A percentile compares a stretch with the other conserved stretches of the same genome.
These are phyloP conservation scores for Bombus affinis DNA, from an alignment of 1,140 invertebrate species.

Conservation along the genomic window DNA sequence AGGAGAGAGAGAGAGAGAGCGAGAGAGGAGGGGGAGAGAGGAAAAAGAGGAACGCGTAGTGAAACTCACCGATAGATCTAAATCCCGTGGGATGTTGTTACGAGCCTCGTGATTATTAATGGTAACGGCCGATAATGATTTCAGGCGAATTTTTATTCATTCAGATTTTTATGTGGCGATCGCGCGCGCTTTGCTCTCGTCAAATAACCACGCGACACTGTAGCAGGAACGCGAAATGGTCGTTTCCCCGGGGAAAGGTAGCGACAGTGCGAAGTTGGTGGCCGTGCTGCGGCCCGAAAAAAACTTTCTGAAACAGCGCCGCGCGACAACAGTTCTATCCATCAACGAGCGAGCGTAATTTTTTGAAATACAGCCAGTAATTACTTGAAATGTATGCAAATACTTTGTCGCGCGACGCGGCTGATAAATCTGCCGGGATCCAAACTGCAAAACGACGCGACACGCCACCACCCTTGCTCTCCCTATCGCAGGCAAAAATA, in stretches of 20 bases:
- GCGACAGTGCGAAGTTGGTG: slow-evolving; percentile 3
- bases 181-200: not conserved
- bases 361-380: slow-evolving; percentile 34
- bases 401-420: slow-evolving; percentile 17
- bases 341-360: slow-evolving; percentile 23
- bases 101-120: slow-evolving; percentile 44
- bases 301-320: slow-evolving; percentile 1
- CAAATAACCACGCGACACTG: not conserved
- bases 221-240: not conserved
- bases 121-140: slow-evolving; percentile 54
- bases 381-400: slow-evolving; percentile 42
- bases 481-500: not conserved
- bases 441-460: not conserved
- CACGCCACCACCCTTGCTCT: not conserved
- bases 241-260: not conserved
- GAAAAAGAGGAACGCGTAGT: not conserved
- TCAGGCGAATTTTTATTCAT: not conserved
- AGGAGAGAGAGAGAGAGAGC: too few species aligned
- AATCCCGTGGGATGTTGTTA: slow-evolving; percentile 9
- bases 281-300: not conserved
- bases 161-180: not conserved
- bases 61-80: not conserved
- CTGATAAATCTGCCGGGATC: slow-evolving; percentile 31
- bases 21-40: not conserved
- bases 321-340: not conserved